Conservation (phyloP, 2,888 invertebrate genomes). For the Melinaea marsaeus region DNA sequence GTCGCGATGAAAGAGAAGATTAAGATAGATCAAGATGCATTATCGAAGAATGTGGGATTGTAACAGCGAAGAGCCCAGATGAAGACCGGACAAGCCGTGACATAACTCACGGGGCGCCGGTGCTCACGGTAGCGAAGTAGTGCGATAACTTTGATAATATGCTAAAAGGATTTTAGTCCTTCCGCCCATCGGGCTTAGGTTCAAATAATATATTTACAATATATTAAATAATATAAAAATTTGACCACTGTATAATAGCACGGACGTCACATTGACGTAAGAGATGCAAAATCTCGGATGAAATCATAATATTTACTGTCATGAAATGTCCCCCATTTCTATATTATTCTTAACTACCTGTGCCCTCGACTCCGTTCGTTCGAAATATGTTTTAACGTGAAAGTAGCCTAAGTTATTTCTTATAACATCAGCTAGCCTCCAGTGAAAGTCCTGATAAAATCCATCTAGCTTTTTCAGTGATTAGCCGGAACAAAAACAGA, state of each 20-base stretch:
- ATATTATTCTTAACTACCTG: constrained; percentile 52
- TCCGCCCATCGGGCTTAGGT: constrained; percentile 48
- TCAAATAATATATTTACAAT: constrained; percentile 35
- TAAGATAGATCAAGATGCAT: constrained; percentile 54
- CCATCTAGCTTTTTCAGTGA: too few relatives aligned
- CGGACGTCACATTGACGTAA: constrained; percentile 76
- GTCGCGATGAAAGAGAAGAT: constrained; percentile 48
- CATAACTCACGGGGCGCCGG: constrained; percentile 68
- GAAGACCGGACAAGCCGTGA: constrained; percentile 70
- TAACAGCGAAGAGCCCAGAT: constrained; percentile 61
- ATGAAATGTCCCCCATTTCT: constrained; percentile 58
- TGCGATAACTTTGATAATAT: constrained; percentile 42
- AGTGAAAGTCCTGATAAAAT: too few relatives aligned
- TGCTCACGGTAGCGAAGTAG: constrained; percentile 70
- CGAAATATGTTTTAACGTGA: too few relatives aligned
- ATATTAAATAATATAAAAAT: constrained; percentile 53
- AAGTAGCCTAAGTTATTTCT: too few relatives aligned
- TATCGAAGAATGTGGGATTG: constrained; percentile 46
- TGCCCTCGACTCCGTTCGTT: constrained; percentile 6
- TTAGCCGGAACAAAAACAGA: too few relatives aligned
- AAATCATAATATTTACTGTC: constrained; percentile 74
- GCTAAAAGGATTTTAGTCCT: constrained; percentile 49
- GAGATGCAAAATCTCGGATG: constrained; percentile 69
- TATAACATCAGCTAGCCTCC: too few relatives aligned
- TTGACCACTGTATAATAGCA: constrained; percentile 62